These are phyloP conservation scores for Nymphicus hollandicus DNA, from an alignment of 2,113 vertebrate genomes.

Conservation along the genomic window DNA sequence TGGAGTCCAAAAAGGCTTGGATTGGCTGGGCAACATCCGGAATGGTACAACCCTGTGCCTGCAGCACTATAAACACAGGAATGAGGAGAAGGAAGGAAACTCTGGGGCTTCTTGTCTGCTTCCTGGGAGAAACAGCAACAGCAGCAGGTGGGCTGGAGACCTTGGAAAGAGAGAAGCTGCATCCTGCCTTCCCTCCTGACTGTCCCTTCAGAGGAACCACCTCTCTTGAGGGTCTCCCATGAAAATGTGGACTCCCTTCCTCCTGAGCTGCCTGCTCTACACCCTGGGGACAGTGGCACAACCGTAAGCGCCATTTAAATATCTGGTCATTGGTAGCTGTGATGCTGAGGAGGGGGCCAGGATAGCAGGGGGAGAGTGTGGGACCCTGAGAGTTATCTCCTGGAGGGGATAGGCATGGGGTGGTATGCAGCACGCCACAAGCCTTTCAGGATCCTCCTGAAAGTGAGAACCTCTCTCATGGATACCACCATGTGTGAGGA, in stretches of 20 bases:
- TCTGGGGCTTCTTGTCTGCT: neutral
- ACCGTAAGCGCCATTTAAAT: constrained; percentile 31
- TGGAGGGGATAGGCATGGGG: neutral
- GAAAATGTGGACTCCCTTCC: constrained; percentile 20
- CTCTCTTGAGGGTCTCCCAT: neutral
- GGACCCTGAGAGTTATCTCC: neutral
- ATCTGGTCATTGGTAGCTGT: neutral
- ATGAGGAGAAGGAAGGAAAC: neutral
- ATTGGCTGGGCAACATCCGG: constrained; percentile 22
- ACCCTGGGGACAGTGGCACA: neutral
- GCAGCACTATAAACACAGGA: constrained; percentile 25
- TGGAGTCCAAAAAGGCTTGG: constrained; percentile 29
- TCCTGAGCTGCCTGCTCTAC: constrained; percentile 25
- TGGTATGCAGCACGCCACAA: neutral
- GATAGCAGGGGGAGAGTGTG: neutral
- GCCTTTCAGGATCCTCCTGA: neutral
- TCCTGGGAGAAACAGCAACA: neutral
- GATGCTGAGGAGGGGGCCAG: neutral
- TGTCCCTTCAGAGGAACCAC: neutral
- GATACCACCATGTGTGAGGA: neutral
- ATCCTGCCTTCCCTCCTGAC: neutral
- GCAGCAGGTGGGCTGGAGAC: neutral
- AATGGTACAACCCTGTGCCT: neutral
- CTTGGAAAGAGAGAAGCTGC: neutral
- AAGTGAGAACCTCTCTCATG: neutral